A percentile compares a stretch with the other conserved stretches of the same genome.
Evolutionary conservation across 2,113 vertebrate species (phyloP).

Genomic region (Ctenodactylus gundi): DNA sequence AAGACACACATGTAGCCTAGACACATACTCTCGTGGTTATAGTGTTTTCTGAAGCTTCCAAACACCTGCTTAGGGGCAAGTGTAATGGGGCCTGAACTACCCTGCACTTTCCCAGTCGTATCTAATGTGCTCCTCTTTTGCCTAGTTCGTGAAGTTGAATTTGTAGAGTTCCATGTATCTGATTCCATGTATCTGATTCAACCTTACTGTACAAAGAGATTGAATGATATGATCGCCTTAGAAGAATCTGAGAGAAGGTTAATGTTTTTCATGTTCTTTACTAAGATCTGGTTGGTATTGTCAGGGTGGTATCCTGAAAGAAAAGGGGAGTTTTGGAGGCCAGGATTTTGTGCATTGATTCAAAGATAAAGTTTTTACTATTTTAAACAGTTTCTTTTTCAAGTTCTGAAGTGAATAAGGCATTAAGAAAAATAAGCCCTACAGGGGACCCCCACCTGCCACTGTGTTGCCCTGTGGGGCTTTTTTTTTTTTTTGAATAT

Average conservation of each 20-base stretch:
- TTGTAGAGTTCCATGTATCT: background rate
- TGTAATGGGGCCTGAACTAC: background rate
- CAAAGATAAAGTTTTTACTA: slow-evolving; percentile 23
- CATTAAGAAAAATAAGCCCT: slow-evolving; percentile 39
- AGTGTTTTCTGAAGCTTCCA: background rate
- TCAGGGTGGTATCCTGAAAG: background rate
- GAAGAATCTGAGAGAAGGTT: background rate
- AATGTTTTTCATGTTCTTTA: background rate
- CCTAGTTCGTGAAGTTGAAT: background rate
- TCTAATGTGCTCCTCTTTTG: background rate
- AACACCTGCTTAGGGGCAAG: background rate
- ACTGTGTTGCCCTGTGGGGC: background rate
- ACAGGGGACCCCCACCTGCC: background rate
- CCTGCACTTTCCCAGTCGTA: background rate
- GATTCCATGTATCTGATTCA: background rate
- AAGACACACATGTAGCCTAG: background rate
- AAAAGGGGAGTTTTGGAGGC: background rate
- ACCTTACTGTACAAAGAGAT: background rate
- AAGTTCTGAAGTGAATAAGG: slow-evolving; percentile 60
- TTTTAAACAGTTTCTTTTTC: slow-evolving; percentile 48
- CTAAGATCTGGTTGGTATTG: background rate
- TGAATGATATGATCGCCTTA: background rate
- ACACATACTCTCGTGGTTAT: background rate
- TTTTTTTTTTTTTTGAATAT: slow-evolving; percentile 65
- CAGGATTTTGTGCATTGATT: background rate